phyloP scores from a whole-genome alignment of 2,888 invertebrate genomes.

The Venusia cambrica region DNA sequence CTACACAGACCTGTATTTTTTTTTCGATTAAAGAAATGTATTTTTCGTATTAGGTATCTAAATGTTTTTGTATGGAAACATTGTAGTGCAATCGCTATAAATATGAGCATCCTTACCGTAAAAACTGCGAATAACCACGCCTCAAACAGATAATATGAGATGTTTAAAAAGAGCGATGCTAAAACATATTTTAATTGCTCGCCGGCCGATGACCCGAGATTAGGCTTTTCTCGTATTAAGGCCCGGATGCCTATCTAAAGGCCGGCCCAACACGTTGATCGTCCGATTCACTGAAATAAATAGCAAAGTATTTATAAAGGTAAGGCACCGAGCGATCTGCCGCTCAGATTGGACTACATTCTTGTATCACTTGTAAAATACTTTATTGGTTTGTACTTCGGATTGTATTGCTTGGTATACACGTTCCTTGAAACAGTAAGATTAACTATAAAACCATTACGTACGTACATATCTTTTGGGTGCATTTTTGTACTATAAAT shows the following conservation, averaged over 20 bases:
- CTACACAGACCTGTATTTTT: too few relatives aligned
- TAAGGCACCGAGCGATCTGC: slow-evolving; percentile 68
- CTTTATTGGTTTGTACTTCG: slow-evolving; percentile 67
- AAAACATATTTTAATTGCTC: slow-evolving; percentile 31
- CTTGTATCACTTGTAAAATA: slow-evolving; percentile 80
- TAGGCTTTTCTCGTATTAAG: slow-evolving; percentile 34
- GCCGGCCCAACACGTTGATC: slow-evolving; percentile 54
- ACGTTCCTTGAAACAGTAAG: too few relatives aligned
- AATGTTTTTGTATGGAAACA: too few relatives aligned
- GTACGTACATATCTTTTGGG: too few relatives aligned
- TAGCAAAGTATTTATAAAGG: slow-evolving; percentile 78
- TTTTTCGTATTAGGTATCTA: too few relatives aligned
- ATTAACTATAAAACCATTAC: too few relatives aligned
- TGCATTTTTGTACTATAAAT: too few relatives aligned
- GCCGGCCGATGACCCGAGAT: slow-evolving; percentile 31
- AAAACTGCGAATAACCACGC: too few relatives aligned
- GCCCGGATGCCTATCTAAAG: slow-evolving; percentile 31
- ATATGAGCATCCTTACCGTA: too few relatives aligned
- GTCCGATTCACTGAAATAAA: slow-evolving; percentile 77
- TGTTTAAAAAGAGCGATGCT: slow-evolving; percentile 9
- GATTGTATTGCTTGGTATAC: slow-evolving; percentile 34
- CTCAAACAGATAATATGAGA: too few relatives aligned
- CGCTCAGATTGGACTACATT: slow-evolving; percentile 64
- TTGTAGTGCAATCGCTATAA: too few relatives aligned
- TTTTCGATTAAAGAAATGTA: too few relatives aligned